Base-by-base conservation (phyloP, 2,888 invertebrate genomes). In the Molorchus minor region DNA sequence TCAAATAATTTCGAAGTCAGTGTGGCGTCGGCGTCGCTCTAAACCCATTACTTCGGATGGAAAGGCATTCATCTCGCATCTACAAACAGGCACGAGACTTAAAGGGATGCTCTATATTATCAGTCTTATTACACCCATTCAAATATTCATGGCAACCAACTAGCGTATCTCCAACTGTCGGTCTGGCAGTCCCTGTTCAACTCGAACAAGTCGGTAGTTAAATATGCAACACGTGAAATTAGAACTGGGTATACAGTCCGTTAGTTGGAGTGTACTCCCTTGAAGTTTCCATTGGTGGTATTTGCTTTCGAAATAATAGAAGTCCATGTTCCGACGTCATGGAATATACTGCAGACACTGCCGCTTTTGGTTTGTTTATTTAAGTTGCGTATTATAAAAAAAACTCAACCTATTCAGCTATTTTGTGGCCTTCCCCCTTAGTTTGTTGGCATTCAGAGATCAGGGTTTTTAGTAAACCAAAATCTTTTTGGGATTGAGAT, bases 201-300 rank as follows among this genome's bases (percentile, higher is more conserved):
- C 46, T 25, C 44, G 46, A 59, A 58, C 58, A 56, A 61, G 65
- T 52, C 51, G 44, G 46, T 55, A 59, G 53, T 65, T 61, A 61
- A 65, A 64, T 65, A 64, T 64, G 61, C 63, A 64, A 61, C 45
- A 61, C 40, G 62, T 60, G 57, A 62, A 62, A 65, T 62, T 56
- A 62, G 55, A 58, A 43, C 47, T 40, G 41, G 44, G 51, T 40
- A 45, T 5, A 30, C 30, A 10, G 3, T 10, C 7, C 10, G 10
- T n/a, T n/a, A n/a, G n/a, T 12, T 8, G 13, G 33, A 10, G 12
- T 4, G 25, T 25, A 8, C 25, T 25, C 12, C 17, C 19, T 12
- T 20, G 45, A 45, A 36, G 17, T 19, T 45, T 45, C 33, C 33
- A 45, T 15, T 17, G 33, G 45, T 33, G 45, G 33, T 33, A 30